Evolutionary conservation across 2,797 vertebrate species (phyloP).

Genomic region (Helicolenus hilgendorfi): DNA sequence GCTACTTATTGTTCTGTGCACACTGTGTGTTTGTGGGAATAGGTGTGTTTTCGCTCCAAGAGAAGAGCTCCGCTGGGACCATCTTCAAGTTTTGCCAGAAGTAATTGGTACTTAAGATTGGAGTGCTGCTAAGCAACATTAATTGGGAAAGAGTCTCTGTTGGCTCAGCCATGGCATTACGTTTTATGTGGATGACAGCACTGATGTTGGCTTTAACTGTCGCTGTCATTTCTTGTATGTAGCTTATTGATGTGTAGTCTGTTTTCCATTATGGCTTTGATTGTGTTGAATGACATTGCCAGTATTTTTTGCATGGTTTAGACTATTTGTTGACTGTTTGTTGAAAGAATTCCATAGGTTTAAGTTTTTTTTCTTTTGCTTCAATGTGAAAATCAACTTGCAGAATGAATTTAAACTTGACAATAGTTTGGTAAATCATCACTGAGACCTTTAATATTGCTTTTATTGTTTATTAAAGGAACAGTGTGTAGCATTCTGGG

Average conservation of each 20-base stretch:
- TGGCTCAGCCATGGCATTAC: slow-evolving; percentile 25
- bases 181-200: slow-evolving; percentile 5
- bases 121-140: slow-evolving; percentile 57
- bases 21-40: slow-evolving; percentile 27
- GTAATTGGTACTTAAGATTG: slow-evolving; percentile 62
- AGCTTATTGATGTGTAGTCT: neutral
- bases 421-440: neutral
- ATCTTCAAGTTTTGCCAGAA: slow-evolving; percentile 47
- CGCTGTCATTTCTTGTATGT: neutral
- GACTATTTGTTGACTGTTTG: neutral
- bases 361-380: neutral
- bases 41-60: slow-evolving; percentile 42
- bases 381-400: neutral
- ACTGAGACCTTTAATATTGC: neutral
- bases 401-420: neutral
- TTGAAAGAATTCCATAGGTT: neutral
- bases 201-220: slow-evolving; percentile 2
- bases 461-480: neutral
- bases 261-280: neutral
- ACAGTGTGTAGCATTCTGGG: too few relatives aligned
- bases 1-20: slow-evolving; percentile 14
- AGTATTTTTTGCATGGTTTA: neutral
- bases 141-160: slow-evolving; percentile 53
- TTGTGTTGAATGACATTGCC: neutral
- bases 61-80: slow-evolving; percentile 28